Evolutionary conservation across 2,113 vertebrate species (phyloP).

Genomic region (Aspiorhynchus laticeps): DNA sequence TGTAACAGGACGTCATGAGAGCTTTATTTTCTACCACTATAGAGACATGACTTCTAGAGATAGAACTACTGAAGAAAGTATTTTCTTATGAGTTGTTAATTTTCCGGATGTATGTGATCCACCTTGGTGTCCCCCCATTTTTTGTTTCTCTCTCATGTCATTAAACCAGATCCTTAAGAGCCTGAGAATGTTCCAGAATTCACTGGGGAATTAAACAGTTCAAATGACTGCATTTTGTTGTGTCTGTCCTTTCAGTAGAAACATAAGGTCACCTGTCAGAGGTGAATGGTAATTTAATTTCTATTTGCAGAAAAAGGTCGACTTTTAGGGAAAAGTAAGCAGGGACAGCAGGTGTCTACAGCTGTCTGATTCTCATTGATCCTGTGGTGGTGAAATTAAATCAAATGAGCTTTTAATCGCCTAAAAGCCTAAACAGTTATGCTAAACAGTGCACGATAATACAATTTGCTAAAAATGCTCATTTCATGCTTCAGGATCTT

Average conservation of each 20-base stretch:
- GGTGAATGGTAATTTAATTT: constrained; percentile 46
- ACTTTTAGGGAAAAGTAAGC: not conserved
- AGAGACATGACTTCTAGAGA: constrained; percentile 28
- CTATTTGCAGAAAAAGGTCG: constrained; percentile 14
- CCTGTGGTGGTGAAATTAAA: not conserved
- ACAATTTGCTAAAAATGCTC: constrained; percentile 25
- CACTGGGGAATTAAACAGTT: constrained; percentile 59
- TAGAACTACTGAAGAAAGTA: constrained; percentile 47
- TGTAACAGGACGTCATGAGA: constrained; percentile 57
- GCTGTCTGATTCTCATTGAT: constrained; percentile 18
- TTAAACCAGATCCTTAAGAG: constrained; percentile 29
- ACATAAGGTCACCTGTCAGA: constrained; percentile 47
- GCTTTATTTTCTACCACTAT: constrained; percentile 60
- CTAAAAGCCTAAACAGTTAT: constrained; percentile 4
- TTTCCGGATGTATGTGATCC: constrained; percentile 31
- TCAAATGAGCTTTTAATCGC: not conserved
- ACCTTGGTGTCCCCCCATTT: not conserved
- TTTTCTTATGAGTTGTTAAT: constrained; percentile 45
- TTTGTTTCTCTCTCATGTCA: constrained; percentile 46
- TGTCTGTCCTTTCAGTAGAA: constrained; percentile 42
- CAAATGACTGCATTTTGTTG: constrained; percentile 43
- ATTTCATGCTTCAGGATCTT: constrained; percentile 30
- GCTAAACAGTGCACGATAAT: not conserved
- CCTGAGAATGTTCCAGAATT: constrained; percentile 52
- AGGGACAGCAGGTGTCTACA: not conserved